Evolutionary conservation across 2,113 vertebrate species (phyloP).

Genomic region (Elachura formosa): DNA sequence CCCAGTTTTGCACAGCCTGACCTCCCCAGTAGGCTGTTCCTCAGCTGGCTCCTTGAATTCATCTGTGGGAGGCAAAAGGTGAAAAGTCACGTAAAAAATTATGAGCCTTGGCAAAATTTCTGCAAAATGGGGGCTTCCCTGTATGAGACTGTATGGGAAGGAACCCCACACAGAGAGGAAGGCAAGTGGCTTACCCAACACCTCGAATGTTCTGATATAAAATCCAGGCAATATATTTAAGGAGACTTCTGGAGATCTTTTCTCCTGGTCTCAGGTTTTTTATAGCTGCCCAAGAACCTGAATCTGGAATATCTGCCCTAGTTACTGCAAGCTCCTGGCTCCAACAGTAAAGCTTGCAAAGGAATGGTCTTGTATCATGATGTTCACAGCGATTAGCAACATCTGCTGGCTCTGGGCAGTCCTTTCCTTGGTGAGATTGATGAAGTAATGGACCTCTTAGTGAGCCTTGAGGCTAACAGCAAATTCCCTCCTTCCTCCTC

Average conservation of each 20-base stretch:
- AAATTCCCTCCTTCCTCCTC: not conserved
- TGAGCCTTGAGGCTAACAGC: not conserved
- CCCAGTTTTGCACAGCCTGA: not conserved
- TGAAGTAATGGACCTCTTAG: not conserved
- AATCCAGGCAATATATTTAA: not conserved
- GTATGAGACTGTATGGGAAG: not conserved
- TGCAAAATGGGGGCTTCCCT: not conserved
- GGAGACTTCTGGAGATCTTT: not conserved
- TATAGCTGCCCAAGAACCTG: not conserved
- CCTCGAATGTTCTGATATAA: not conserved
- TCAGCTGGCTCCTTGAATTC: not conserved
- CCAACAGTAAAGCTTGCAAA: not conserved
- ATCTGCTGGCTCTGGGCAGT: not conserved
- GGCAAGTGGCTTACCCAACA: not conserved
- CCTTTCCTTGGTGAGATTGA: not conserved
- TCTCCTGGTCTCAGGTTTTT: not conserved
- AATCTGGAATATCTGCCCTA: not conserved
- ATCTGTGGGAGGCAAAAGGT: not conserved
- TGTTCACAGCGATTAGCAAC: not conserved
- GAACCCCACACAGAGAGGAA: not conserved
- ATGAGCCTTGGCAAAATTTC: not conserved
- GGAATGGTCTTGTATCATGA: not conserved
- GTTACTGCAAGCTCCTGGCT: not conserved
- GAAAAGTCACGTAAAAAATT: not conserved
- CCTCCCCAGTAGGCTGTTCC: not conserved